These are phyloP conservation scores for Elmis aenea DNA, from an alignment of 2,888 invertebrate genomes.

Conservation along the genomic window DNA sequence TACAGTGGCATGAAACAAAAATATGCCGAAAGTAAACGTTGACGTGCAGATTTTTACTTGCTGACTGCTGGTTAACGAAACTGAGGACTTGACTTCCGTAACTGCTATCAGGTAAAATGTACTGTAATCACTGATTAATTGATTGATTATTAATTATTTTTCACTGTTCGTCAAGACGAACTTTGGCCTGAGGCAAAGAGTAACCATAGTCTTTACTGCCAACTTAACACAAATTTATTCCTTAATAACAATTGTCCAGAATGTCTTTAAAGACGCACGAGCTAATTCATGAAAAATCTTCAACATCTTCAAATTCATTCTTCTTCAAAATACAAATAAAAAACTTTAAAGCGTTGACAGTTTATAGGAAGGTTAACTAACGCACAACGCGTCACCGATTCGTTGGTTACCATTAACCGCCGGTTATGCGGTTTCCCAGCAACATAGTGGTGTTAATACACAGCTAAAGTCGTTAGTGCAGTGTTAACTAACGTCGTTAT, in stretches of 20 bases:
- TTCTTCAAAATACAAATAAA: conserved; percentile 26
- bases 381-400: conserved; percentile 44
- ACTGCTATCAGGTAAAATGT: conserved; percentile 39
- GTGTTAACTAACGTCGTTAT: conserved; percentile 3
- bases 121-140: conserved; percentile 41
- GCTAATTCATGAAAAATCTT: conserved; percentile 24
- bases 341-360: conserved; percentile 40
- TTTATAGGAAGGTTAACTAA: conserved; percentile 29
- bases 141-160: conserved; percentile 40
- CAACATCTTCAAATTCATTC: conserved; percentile 39
- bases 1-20: conserved; percentile 40
- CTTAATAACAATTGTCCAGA: conserved; percentile 26
- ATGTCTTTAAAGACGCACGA: conserved; percentile 35
- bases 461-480: conserved; percentile 13
- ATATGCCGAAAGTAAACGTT: conserved; percentile 36
- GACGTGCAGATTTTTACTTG: conserved; percentile 48
- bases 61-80: conserved; percentile 45
- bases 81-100: conserved; percentile 41
- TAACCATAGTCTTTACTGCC: conserved; percentile 36
- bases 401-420: conserved; percentile 30
- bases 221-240: conserved; percentile 39
- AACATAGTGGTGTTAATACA: conserved; percentile 17
- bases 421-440: conserved; percentile 16
- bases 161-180: conserved; percentile 44
- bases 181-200: conserved; percentile 41